Base-by-base conservation (phyloP, 2,888 invertebrate species). In the Rotaria magnacalcarata region DNA sequence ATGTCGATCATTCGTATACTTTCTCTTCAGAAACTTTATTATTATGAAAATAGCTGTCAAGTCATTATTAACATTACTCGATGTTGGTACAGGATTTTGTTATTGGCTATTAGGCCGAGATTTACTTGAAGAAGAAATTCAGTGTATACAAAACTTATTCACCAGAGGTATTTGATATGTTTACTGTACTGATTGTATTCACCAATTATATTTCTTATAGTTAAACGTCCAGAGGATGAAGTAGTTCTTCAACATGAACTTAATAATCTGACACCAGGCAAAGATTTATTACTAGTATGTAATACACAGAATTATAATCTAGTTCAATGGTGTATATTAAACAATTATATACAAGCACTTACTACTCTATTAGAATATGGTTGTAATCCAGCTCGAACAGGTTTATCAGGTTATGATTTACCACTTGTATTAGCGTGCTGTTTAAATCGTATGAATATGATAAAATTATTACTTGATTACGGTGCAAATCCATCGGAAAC, bases 271-370 rank as follows among this genome's bases (percentile, higher is more conserved):
- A 8, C 80, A 80, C 43, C 47, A 41, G 80, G 80, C 19, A 80
- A 80, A 80, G 80, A 80, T 80, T 47, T 80, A 47, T 80, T 80
- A 80, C n/a, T 80, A 10, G n/a, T 80, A 80, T n/a, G 80, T n/a
- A n/a, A 80, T 47, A 10, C 4, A n/a, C 3, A 24, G 16, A 47
- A 80, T n/a, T n/a, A 80, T 80, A 80, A 80, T 47, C 16, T 80
- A n/a, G 47, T 80, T 4, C 80, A 80, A 80, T 80, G 80, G 80
- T 80, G 80, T 80, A n/a, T 80, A 80, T 80, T 80, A 47, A 43
- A 80, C 41, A n/a, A 80, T 10, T 80, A 80, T 80, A n/a, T 1
- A 16, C 24, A 80, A 80, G 80, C 80, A n/a, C 47, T 80, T 24
- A 24, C 10, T 3, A 11, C 24, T 5, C 6, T 80, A 80, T 47